These are phyloP conservation scores for Neodiprion lecontei DNA, from an alignment of 1,140 invertebrate species.

Conservation along the genomic window DNA sequence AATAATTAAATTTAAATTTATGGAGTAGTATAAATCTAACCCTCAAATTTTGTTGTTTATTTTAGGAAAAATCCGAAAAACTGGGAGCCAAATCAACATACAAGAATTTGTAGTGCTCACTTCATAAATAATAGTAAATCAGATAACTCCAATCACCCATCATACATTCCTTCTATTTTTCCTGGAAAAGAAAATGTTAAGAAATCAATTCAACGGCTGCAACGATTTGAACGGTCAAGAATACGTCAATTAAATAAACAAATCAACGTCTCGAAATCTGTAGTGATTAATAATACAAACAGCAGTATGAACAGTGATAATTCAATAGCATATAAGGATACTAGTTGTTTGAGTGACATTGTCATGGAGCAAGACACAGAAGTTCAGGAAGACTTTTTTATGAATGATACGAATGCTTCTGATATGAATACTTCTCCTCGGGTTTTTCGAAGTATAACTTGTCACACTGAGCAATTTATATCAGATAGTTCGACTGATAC, in stretches of 20 bases:
- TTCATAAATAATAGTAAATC: slow-evolving; percentile 25
- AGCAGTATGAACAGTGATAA: not conserved
- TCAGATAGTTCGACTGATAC: not conserved
- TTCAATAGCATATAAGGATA: not conserved
- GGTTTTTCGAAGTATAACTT: slow-evolving; percentile 16
- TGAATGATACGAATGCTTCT: not conserved
- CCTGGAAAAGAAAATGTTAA: slow-evolving; percentile 11
- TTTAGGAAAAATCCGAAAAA: slow-evolving; percentile 21
- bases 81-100: slow-evolving; percentile 13
- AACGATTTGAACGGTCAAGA: not conserved
- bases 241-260: too few species aligned
- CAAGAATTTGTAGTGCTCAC: slow-evolving; percentile 23
- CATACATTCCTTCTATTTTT: slow-evolving; percentile 26
- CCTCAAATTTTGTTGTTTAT: slow-evolving; percentile 9
- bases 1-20: too few species aligned
- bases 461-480: slow-evolving; percentile 17
- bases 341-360: not conserved
- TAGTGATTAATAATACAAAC: too few species aligned
- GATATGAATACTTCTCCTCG: not conserved
- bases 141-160: slow-evolving; percentile 18
- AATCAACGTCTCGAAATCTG: too few species aligned
- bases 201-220: not conserved
- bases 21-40: not conserved
- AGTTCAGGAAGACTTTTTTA: not conserved
- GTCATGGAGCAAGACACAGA: not conserved